Evolutionary conservation across 1,140 invertebrate genomes (phyloP), one percentile per base, ranked within the genome.

Genomic region (Heliothis virescens): DNA sequence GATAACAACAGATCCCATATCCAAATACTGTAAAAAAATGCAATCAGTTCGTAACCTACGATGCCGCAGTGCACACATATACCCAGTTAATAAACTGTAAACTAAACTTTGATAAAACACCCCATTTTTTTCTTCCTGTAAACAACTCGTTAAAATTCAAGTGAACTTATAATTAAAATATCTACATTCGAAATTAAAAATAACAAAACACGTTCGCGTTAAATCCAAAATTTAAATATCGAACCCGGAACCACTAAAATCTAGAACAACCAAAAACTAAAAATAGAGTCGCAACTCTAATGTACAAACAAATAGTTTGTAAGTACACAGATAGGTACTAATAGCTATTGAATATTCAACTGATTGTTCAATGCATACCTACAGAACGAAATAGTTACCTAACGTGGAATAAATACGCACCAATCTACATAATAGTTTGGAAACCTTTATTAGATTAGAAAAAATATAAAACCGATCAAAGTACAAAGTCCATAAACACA

Each of bases 291-390:
- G 13, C 12, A 48, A 9, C 3, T 60, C 26, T 12, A 62, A 57
- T 57, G 55, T 57, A 21, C 55, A 62, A 59, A 41, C 29, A 69
- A n/a, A 41, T 26, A 3, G 41, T 52, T 21, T 52, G 15, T 55
- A n/a, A 34, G 48, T 71, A 71, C 3, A 7, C 10, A 65, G n/a
- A 57, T 53, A 55, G 18, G 13, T 9, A 52, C 11, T 71, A 48
- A 65, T 65, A 16, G 18, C n/a, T 55, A 57, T 57, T 72, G 52
- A 72, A 72, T 67, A 67, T 72, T 72, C 69, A 72, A 72, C 10
- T 11, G n/a, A 16, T 72, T 50, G 26, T 72, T 16, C 26, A 72
- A 57, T 72, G 21, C 47, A 72, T 67, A 16, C 52, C 18, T 34
- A 55, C 26, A 29, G 50, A 50, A 55, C 29, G 69, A 55, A 72